Conservation (phyloP, 2,113 vertebrate genomes). For the Bombycilla garrulus region DNA sequence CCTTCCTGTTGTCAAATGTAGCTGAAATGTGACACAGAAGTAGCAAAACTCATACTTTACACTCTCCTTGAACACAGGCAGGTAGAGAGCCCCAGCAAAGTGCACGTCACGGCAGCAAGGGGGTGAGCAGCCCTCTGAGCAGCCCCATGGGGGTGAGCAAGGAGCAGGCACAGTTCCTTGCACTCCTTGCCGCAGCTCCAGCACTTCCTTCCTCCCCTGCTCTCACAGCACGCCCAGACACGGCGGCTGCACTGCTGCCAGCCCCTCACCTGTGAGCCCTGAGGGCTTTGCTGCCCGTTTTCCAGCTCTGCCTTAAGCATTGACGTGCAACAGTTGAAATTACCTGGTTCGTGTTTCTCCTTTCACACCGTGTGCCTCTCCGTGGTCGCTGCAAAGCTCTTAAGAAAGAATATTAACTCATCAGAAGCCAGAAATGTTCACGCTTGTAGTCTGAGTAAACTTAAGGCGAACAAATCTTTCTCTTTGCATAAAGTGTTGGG, state of each 20-base stretch:
- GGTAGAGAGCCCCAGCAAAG: background rate
- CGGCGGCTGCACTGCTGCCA: fast-evolving
- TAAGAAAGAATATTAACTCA: background rate
- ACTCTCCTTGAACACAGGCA: background rate
- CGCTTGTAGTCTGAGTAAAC: background rate
- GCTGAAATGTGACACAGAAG: background rate
- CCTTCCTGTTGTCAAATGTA: background rate
- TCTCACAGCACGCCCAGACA: background rate
- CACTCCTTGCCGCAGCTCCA: fast-evolving
- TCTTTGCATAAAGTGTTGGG: fast-evolving
- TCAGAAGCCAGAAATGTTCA: background rate
- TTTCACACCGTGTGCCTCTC: fast-evolving
- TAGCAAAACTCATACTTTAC: background rate
- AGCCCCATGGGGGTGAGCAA: background rate
- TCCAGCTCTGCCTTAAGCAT: background rate
- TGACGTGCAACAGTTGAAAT: background rate
- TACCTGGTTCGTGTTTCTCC: background rate
- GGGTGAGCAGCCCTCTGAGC: too few species aligned
- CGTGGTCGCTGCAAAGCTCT: background rate
- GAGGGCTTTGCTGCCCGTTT: background rate
- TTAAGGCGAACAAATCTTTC: background rate
- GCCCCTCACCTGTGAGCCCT: background rate
- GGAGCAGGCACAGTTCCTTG: background rate
- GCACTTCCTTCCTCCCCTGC: background rate
- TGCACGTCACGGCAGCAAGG: fast-evolving